phyloP scores from a whole-genome alignment of 2,113 vertebrate genomes.

The Callionymus lyra region DNA sequence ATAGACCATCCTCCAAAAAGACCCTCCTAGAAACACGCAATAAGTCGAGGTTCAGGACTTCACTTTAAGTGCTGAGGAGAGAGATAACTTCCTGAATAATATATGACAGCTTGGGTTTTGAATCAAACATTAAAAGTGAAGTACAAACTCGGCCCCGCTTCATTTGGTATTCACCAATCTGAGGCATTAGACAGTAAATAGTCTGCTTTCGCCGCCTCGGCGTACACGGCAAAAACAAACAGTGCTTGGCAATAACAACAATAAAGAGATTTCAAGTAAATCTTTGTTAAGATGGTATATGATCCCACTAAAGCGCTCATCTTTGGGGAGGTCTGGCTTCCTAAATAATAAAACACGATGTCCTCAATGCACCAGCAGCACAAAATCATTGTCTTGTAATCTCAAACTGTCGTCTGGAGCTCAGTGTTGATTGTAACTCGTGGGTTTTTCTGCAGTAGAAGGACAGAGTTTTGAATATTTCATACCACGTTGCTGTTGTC shows the following conservation, averaged over 20 bases:
- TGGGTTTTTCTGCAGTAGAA: too few species aligned
- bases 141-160: slow-evolving; percentile 57
- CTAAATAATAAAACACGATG: slow-evolving; percentile 61
- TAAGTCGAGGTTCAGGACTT: slow-evolving; percentile 40
- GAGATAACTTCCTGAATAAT: slow-evolving; percentile 62
- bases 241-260: too few species aligned
- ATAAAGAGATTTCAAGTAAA: too few species aligned
- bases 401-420: too few species aligned
- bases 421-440: too few species aligned
- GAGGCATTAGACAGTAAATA: slow-evolving; percentile 57
- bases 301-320: slow-evolving; percentile 58
- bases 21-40: slow-evolving; percentile 36
- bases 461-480: too few species aligned
- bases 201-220: slow-evolving; percentile 41
- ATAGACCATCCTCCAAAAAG: slow-evolving; percentile 41
- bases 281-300: slow-evolving; percentile 15
- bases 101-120: slow-evolving; percentile 63
- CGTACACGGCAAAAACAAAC: too few species aligned
- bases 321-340: slow-evolving; percentile 56
- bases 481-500: too few species aligned
- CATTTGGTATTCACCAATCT: slow-evolving; percentile 57
- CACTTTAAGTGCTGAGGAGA: slow-evolving; percentile 48
- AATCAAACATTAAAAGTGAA: slow-evolving; percentile 67
- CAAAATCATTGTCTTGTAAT: slow-evolving; percentile 38
- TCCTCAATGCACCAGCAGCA: slow-evolving; percentile 47